These are phyloP conservation scores for Aotus griseimembra DNA, from an alignment of 2,797 vertebrate genomes.

Conservation along the genomic window DNA sequence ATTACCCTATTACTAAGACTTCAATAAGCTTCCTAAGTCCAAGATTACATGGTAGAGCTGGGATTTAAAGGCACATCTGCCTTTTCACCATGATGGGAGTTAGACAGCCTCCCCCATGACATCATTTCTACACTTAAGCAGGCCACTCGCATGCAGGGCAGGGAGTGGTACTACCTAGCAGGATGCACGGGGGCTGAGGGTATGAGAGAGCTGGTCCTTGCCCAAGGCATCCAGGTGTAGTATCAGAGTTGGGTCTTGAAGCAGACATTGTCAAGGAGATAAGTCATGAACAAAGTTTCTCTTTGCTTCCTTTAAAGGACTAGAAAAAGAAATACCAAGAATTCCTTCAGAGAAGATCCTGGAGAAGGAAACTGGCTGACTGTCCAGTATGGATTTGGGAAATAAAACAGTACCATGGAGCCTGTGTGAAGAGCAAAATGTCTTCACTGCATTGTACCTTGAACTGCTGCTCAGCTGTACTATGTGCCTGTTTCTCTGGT, in stretches of 20 bases:
- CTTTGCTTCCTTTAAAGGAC: not conserved
- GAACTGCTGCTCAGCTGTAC: not conserved
- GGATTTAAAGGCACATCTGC: not conserved
- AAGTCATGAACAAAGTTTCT: not conserved
- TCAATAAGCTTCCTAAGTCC: not conserved
- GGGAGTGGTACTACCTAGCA: not conserved
- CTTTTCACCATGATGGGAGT: not conserved
- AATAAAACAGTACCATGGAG: not conserved
- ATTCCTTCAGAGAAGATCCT: not conserved
- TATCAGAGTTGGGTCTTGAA: not conserved
- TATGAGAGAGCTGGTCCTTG: not conserved
- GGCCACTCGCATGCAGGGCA: not conserved
- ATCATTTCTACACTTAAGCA: not conserved
- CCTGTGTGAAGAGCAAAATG: not conserved
- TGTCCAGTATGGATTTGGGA: not conserved
- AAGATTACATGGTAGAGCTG: not conserved
- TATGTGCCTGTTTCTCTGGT: not conserved
- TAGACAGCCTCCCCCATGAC: not conserved
- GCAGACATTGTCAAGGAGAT: not conserved
- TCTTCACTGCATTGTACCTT: not conserved
- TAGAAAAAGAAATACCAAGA: not conserved
- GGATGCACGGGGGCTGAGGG: not conserved
- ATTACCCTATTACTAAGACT: not conserved
- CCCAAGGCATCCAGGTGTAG: not conserved
- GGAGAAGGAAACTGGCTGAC: not conserved